phyloP scores from a whole-genome alignment of 92 coral and sea anemone species.

The Blastomussa wellsi region DNA sequence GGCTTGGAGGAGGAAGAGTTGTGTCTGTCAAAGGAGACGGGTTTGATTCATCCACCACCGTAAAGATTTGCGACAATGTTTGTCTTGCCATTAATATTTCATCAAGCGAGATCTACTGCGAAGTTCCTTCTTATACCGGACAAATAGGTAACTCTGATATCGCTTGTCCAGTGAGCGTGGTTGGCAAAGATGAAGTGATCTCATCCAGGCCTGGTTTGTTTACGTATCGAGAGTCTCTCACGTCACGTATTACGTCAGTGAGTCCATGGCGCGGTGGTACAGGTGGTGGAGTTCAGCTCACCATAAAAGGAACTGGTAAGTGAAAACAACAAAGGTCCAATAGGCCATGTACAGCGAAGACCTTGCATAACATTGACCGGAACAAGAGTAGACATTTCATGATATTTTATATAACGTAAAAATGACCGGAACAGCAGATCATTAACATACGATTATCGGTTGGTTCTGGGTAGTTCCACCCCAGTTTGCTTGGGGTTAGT shows the following conservation, averaged over 20 bases:
- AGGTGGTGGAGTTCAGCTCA: constrained; percentile 76
- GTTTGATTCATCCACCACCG: constrained; percentile 48
- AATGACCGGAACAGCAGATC: no score
- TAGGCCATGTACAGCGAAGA: no score
- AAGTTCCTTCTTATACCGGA: constrained; percentile 59
- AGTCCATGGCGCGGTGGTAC: constrained; percentile 89
- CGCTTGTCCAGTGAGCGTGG: constrained; percentile 47
- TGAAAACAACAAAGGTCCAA: neutral
- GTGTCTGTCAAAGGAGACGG: constrained; percentile 72
- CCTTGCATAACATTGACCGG: no score
- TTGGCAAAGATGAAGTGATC: constrained; percentile 27
- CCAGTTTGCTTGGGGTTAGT: no score
- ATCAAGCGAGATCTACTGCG: constrained; percentile 44
- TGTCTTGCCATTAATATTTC: constrained; percentile 43
- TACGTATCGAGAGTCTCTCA: constrained; percentile 69
- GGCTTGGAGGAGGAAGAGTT: constrained; percentile 85
- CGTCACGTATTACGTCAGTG: constrained; percentile 70
- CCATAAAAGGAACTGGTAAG: constrained; percentile 81
- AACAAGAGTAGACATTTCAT: no score
- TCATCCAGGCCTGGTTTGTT: constrained; percentile 45
- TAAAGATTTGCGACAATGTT: constrained; percentile 50
- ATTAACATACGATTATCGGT: no score
- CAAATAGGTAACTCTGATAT: constrained; percentile 28
- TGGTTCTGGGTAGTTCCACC: neutral
- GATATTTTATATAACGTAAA: no score